A percentile compares a stretch with the other conserved stretches of the same genome.
phyloP scores from a whole-genome alignment of 2,113 vertebrate genomes.

The Gallinago undulata region DNA sequence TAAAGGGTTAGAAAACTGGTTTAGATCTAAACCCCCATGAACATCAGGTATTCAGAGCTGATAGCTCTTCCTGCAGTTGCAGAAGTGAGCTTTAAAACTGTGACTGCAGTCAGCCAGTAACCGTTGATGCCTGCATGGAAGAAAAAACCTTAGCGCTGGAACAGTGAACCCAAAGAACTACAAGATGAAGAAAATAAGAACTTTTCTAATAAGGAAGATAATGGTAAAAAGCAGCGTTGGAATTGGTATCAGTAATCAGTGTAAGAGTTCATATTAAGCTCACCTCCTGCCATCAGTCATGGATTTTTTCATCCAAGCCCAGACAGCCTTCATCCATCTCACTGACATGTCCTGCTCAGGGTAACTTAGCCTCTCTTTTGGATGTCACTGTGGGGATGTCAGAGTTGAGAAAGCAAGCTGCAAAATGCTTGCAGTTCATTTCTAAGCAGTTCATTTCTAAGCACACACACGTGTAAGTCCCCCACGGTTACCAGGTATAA shows the following conservation, averaged over 20 bases:
- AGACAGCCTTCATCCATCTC: slow-evolving; percentile 30
- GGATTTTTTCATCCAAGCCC: slow-evolving; percentile 10
- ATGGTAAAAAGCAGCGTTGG: not conserved
- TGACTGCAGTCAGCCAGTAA: slow-evolving; percentile 3
- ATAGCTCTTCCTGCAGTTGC: not conserved
- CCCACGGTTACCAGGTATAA: not conserved
- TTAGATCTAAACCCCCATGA: not conserved
- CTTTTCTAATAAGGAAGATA: not conserved
- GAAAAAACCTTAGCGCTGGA: not conserved
- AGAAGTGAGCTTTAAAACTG: not conserved
- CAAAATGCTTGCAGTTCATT: not conserved
- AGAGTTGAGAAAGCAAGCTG: not conserved
- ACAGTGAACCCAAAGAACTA: not conserved
- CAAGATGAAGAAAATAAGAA: not conserved
- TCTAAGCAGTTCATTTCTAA: not conserved
- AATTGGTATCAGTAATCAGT: not conserved
- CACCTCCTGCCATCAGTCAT: not conserved
- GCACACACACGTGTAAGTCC: not conserved
- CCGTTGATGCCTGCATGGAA: not conserved
- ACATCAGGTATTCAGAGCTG: not conserved
- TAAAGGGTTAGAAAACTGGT: slow-evolving; percentile 33
- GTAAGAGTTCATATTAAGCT: not conserved
- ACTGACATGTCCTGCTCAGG: not conserved
- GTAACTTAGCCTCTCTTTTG: not conserved
- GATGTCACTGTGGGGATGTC: not conserved